Percentiles rank a stretch among this genome's conserved stretches.
phyloP scores from a whole-genome alignment of 2,113 vertebrate species.

The Psettodes erumei region DNA sequence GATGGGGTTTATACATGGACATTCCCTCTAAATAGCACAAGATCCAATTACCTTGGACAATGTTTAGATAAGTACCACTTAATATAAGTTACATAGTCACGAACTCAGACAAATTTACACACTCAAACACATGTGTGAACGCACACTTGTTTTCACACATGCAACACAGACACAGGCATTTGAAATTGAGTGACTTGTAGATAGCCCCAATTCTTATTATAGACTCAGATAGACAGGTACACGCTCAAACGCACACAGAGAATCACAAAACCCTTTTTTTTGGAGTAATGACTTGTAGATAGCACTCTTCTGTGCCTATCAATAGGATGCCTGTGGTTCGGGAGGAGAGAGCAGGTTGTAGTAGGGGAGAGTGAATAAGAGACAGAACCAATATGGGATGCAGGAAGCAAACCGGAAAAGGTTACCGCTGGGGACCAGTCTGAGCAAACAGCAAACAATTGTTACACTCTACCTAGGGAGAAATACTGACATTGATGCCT shows the following conservation, averaged over 20 bases:
- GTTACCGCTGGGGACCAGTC: conserved; percentile 18
- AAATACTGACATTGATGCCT: conserved; percentile 26
- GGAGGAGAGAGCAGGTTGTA: conserved; percentile 18
- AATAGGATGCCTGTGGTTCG: conserved; percentile 9
- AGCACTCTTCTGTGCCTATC: conserved; percentile 20
- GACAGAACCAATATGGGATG: not conserved
- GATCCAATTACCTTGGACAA: conserved; percentile 45
- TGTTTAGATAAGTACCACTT: conserved; percentile 49
- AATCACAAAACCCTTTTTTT: not conserved
- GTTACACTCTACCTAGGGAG: conserved; percentile 17
- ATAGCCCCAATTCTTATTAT: not conserved
- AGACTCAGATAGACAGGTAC: conserved; percentile 4
- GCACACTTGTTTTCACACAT: conserved; percentile 8
- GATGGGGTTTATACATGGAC: conserved; percentile 11
- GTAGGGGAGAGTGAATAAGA: conserved; percentile 11
- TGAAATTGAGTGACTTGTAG: conserved; percentile 21
- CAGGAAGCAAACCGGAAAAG: conserved; percentile 9
- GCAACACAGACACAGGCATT: conserved; percentile 4
- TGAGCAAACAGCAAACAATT: conserved; percentile 30
- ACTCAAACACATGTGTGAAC: conserved; percentile 20
- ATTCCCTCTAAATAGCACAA: conserved; percentile 15
- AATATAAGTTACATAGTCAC: conserved; percentile 47
- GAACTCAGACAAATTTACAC: conserved; percentile 43
- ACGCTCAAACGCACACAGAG: not conserved
- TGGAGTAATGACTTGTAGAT: conserved; percentile 31